Evolutionary conservation across 1,140 invertebrate species (phyloP).

Genomic region (Sarcophaga peregrina): DNA sequence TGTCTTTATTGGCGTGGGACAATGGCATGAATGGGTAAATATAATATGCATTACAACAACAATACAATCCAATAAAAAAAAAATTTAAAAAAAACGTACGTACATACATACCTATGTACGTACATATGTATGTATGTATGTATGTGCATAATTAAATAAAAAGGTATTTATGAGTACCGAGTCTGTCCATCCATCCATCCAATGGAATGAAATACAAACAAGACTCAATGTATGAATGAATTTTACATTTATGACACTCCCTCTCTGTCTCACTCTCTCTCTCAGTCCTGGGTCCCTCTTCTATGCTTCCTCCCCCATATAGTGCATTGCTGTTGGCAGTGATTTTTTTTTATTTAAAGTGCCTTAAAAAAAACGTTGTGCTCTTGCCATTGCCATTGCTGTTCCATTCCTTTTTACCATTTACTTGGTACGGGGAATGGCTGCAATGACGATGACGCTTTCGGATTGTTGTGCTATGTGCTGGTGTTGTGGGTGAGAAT

Average conservation of each 20-base stretch:
- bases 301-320: too few species aligned
- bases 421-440: not conserved
- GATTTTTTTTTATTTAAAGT: not conserved
- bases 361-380: not conserved
- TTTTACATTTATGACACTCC: conserved; percentile 29
- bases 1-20: conserved; percentile 42
- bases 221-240: too few species aligned
- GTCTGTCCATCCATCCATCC: too few species aligned
- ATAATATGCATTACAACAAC: not conserved
- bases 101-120: not conserved
- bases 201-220: too few species aligned
- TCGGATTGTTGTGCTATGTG: not conserved
- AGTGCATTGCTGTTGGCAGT: not conserved
- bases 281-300: too few species aligned
- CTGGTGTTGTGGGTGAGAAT: conserved; percentile 6
- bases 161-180: not conserved
- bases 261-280: too few species aligned
- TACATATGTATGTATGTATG: conserved; percentile 9
- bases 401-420: not conserved
- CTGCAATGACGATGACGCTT: conserved; percentile 7
- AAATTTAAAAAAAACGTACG: not conserved
- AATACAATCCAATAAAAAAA: not conserved
- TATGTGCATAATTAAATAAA: not conserved
- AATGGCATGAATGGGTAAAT: conserved; percentile 38
- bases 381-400: not conserved